Evolutionary conservation across 2,113 vertebrate genomes (phyloP), one percentile per base, ranked within the genome.

Genomic region (Tragelaphus strepsiceros): DNA sequence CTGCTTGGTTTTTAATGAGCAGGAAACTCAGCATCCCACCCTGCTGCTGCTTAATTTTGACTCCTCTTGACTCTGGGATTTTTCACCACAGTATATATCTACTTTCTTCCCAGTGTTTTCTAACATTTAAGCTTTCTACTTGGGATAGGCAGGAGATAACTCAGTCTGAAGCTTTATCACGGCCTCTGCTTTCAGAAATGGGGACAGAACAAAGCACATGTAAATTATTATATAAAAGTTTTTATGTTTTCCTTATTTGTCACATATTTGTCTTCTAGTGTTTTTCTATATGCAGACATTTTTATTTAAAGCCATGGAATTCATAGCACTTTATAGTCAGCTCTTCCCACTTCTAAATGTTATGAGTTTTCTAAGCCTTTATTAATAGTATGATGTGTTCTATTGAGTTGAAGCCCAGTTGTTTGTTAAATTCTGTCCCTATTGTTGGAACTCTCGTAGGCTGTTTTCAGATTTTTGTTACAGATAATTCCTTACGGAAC

Each of bases 381-480:
- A 84, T 94, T 97, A 81, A 64, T 92, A 61, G 22, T 39, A 95
- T 95, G 88, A 59, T 71, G 9, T 97, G 22, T 92, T 97, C 32
- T 95, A 22, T 26, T 35, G 9, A 95, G 43, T 91, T 93, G 46
- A 93, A 93, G 56, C 97, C 46, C 32, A 54, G 46, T 88, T 43
- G 71, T 95, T 89, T 93, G 71, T 93, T 96, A 89, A 88, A 82
- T 90, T 95, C 53, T 90, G 14, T 32, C 30, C 22, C 35, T 88
- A 28, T 90, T 96, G 17, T 85, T 83, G n/a, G 62, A 92, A 92
- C 62, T 91, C 2, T 88, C 21, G 3, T 84, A 83, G 82, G 16
- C 35, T 91, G 9, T 93, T 93, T 94, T 92, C 62, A 96, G 7
- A 64, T 53, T 95, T 96, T 96, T 95, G 46, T 84, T 96, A 58